Evolutionary conservation across 2,113 vertebrate species (phyloP).

Genomic region (Vulpes lagopus): DNA sequence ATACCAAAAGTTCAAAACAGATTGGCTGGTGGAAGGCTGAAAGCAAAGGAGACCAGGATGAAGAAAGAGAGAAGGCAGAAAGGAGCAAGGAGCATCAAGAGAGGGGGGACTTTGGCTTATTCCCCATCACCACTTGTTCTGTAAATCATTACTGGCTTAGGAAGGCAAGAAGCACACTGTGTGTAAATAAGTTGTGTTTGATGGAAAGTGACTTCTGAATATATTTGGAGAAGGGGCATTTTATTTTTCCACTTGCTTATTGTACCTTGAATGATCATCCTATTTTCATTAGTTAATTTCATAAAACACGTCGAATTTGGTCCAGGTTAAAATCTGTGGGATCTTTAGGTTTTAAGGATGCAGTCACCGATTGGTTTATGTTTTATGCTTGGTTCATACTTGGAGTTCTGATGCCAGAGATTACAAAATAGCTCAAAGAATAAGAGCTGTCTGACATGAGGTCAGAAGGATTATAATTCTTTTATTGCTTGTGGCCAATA

Average conservation of each 20-base stretch:
- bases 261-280: neutral
- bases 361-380: neutral
- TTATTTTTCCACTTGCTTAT: neutral
- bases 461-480: neutral
- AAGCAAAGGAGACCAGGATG: neutral
- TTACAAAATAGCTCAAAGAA: neutral
- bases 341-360: neutral
- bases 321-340: neutral
- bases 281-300: neutral
- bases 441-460: neutral
- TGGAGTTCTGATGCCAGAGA: neutral
- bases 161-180: neutral
- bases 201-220: neutral
- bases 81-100: accelerated
- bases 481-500: neutral
- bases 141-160: neutral
- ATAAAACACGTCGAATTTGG: neutral
- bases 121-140: neutral
- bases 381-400: neutral
- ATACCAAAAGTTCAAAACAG: constrained; percentile 10
- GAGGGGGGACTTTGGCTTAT: neutral
- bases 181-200: neutral
- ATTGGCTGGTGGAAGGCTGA: neutral
- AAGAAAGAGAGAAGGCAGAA: neutral
- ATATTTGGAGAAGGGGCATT: neutral